Base-by-base conservation (phyloP, 2,113 vertebrate genomes). In the Oenanthe oenanthe region DNA sequence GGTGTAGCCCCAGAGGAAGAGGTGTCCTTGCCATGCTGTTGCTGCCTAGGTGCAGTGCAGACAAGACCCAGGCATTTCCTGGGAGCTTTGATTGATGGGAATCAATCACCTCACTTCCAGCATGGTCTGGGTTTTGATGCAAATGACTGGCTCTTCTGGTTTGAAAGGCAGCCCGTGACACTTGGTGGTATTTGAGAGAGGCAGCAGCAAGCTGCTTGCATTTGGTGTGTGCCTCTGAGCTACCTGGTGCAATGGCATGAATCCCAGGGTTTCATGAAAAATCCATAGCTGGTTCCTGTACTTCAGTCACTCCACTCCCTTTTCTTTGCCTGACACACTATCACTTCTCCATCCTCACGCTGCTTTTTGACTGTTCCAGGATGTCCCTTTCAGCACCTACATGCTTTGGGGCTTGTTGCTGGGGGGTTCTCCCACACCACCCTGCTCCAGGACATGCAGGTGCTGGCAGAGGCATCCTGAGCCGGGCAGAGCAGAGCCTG, bases 331-430 rank as follows among this genome's bases (percentile, higher is more conserved):
- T 84, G 57, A 68, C 5, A 8, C 3, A 0, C 81, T 92, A 0
- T 85, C 79, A 85, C 76, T 92, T 80, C 65, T 85, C 81, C 94
- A 95, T 84, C 78, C 48, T 92, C 91, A 89, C 91, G 78, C 92
- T 95, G 87, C 83, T 86, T 95, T 91, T 76, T 89, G 93, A 89
- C 77, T 85, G 48, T 58, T 94, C 56, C 79, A 76, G 91, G 86
- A 89, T 96, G 93, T 80, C 56, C 77, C 80, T 91, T 89, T 82
- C 84, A 92, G 93, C 84, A 74, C 60, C 87, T 72, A 4, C 88
- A 83, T 84, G 88, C 88, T 90, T 34, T 86, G 88, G 93, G 56
- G 63, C n/a, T 47, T 38, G 17, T 45, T 88, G 63, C 50, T 81
- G 0, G 1, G 70, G 71, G 65, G 53, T 79, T 14, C 58, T 87